Evolutionary conservation across 2,888 invertebrate species (phyloP).

Genomic region (Autographa gamma): DNA sequence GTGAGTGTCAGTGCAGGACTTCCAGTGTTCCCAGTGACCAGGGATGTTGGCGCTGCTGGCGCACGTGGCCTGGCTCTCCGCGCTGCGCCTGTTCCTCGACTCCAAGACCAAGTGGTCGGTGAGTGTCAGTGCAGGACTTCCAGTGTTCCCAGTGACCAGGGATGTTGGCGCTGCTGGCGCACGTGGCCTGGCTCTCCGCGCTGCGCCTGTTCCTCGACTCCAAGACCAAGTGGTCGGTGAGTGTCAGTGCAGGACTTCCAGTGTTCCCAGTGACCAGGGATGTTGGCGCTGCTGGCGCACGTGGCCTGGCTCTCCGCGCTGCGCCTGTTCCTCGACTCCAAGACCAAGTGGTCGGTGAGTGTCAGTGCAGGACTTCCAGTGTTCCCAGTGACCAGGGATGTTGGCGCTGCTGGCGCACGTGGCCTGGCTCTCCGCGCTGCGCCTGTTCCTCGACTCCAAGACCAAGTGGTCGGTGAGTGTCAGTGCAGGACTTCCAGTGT

Average conservation of each 20-base stretch:
- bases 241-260: conserved; percentile 58
- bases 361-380: neutral
- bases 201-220: conserved; percentile 92
- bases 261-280: conserved; percentile 78
- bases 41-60: conserved; percentile 90
- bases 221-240: conserved; percentile 88
- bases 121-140: conserved; percentile 62
- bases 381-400: conserved; percentile 80
- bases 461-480: conserved; percentile 86
- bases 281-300: conserved; percentile 87
- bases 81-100: conserved; percentile 92
- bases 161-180: conserved; percentile 89
- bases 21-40: neutral
- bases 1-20: conserved; percentile 71
- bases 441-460: conserved; percentile 92
- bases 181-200: conserved; percentile 92
- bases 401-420: conserved; percentile 89
- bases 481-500: neutral
- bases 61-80: conserved; percentile 91
- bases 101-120: conserved; percentile 89
- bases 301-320: conserved; percentile 92
- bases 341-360: conserved; percentile 88
- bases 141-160: conserved; percentile 68
- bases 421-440: conserved; percentile 92
- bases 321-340: conserved; percentile 92